Conservation (phyloP, 2,888 invertebrate genomes). For the Drosophila nr. medialis region DNA sequence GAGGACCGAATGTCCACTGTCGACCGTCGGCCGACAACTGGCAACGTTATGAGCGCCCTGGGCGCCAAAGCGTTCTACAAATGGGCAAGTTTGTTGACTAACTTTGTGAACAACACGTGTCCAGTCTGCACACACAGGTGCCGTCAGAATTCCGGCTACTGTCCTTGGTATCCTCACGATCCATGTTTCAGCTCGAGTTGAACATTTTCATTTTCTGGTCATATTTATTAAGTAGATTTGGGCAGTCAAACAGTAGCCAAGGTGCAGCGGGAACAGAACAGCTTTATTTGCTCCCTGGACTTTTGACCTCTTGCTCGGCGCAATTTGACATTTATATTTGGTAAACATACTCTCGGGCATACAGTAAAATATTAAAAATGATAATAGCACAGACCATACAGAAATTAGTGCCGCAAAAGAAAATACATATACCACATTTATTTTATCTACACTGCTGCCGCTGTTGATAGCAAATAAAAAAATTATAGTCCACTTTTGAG, state of each 20-base stretch:
- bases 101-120: conserved; percentile 63
- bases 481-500: conserved; percentile 21
- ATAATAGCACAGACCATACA: conserved; percentile 56
- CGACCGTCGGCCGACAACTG: conserved; percentile 16
- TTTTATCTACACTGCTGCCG: conserved; percentile 51
- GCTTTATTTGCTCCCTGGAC: conserved; percentile 12
- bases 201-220: conserved; percentile 66
- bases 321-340: conserved; percentile 65
- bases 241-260: conserved; percentile 9
- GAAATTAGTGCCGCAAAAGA: conserved; percentile 63
- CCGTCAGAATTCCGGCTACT: conserved; percentile 33
- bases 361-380: conserved; percentile 53
- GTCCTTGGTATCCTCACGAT: neutral
- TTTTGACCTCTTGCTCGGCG: conserved; percentile 20
- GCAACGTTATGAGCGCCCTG: conserved; percentile 38
- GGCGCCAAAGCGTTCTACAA: conserved; percentile 40
- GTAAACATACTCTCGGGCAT: conserved; percentile 14
- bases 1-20: conserved; percentile 29
- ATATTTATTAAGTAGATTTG: conserved; percentile 75
- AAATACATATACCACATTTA: conserved; percentile 66
- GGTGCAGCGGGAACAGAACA: neutral
- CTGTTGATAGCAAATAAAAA: conserved; percentile 13
- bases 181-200: conserved; percentile 45
- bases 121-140: conserved; percentile 68
- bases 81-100: conserved; percentile 74